phyloP scores from a whole-genome alignment of 2,113 vertebrate genomes.

The Pampusana beccarii region DNA sequence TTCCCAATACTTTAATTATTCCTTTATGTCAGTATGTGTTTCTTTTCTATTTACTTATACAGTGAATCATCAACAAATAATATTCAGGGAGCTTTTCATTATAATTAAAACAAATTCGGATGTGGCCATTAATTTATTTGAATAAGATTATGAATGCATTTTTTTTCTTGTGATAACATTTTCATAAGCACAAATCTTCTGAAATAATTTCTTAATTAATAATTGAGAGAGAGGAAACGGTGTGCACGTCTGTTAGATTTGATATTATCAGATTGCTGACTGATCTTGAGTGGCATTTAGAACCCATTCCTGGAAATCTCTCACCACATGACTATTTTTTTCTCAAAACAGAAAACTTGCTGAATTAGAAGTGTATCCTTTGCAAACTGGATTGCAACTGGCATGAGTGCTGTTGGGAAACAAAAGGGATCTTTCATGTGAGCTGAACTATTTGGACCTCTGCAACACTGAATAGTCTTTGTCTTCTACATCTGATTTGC shows the following conservation, averaged over 20 bases:
- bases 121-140: background rate
- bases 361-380: background rate
- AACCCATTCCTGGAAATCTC: background rate
- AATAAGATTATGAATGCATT: background rate
- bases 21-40: background rate
- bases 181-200: background rate
- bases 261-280: background rate
- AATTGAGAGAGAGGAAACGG: background rate
- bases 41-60: background rate
- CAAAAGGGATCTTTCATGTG: fast-evolving
- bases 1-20: background rate
- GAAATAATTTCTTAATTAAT: background rate
- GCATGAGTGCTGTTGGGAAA: background rate
- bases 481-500: background rate
- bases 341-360: background rate
- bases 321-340: background rate
- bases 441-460: background rate
- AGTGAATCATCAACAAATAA: background rate
- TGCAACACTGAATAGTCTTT: background rate
- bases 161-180: background rate
- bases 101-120: background rate
- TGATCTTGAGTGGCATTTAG: background rate
- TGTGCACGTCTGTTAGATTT: background rate
- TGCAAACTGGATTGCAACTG: background rate
- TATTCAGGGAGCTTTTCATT: background rate